Evolutionary conservation across 2,113 vertebrate species (phyloP).

Genomic region (Cheirogaleus medius): DNA sequence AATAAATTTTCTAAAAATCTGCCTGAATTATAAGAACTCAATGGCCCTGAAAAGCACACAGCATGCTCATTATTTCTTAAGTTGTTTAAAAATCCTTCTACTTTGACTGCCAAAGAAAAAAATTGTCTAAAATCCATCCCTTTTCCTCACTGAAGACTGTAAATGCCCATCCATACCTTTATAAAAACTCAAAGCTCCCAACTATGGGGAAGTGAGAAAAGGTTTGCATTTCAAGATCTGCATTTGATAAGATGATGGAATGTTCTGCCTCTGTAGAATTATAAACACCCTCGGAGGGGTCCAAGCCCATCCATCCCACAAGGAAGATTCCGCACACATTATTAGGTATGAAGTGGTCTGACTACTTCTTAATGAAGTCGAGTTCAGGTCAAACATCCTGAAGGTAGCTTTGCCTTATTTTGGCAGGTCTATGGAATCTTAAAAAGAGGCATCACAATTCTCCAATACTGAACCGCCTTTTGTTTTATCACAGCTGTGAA

Average conservation of each 20-base stretch:
- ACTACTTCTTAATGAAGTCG: neutral
- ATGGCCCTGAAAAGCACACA: neutral
- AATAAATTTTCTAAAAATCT: neutral
- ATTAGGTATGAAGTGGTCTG: neutral
- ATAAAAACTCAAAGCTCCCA: neutral
- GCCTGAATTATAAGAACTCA: neutral
- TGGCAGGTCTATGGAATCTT: slow-evolving; percentile 17
- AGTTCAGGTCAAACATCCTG: neutral
- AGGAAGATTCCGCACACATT: neutral
- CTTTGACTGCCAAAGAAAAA: slow-evolving; percentile 18
- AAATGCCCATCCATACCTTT: neutral
- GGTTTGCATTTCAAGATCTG: neutral
- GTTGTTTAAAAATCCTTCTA: neutral
- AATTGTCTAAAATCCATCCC: neutral
- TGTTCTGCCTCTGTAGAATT: neutral
- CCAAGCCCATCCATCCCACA: neutral
- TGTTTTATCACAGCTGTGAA: slow-evolving; percentile 50
- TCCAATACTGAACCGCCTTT: neutral
- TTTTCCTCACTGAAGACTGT: neutral
- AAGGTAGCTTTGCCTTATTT: neutral
- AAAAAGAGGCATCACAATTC: neutral
- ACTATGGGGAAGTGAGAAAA: neutral
- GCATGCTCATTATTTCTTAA: neutral
- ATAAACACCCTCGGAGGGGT: neutral
- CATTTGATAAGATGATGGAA: neutral